Percentiles rank a stretch among this genome's conserved stretches.
Conservation (phyloP, 92 coral and sea anemone species). For the Zoanthus solanderi region DNA sequence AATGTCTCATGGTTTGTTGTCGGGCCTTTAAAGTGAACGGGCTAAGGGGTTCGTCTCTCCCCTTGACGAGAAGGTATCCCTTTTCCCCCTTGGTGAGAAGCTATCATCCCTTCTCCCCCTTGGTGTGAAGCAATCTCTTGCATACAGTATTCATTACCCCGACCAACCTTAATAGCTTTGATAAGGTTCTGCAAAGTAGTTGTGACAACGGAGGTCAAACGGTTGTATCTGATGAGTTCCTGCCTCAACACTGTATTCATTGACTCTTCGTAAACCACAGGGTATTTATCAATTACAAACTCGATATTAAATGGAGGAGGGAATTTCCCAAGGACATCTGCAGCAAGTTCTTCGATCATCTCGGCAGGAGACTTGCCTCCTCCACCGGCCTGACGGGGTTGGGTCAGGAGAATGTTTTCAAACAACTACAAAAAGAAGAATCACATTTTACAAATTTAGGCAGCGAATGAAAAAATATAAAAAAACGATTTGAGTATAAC, state of each 20-base stretch:
- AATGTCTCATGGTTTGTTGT: too few species aligned
- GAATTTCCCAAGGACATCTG: constrained; percentile 93
- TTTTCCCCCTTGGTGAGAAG: too few species aligned
- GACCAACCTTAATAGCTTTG: constrained; percentile 94
- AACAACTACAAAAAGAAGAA: constrained; percentile 66
- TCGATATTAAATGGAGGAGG: constrained; percentile 96
- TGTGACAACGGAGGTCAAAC: constrained; percentile 90
- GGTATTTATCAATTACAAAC: constrained; percentile 93
- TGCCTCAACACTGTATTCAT: constrained; percentile 99
- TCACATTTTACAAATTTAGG: too few species aligned
- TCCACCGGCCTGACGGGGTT: constrained; percentile 98
- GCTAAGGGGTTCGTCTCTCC: too few species aligned
- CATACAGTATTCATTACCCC: not conserved
- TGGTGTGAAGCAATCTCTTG: too few species aligned
- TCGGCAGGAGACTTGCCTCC: constrained; percentile 99
- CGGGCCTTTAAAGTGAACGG: too few species aligned
- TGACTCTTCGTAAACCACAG: constrained; percentile 95
- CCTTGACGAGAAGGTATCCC: too few species aligned
- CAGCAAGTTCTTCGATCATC: constrained; percentile 95
- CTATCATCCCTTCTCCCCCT: too few species aligned
- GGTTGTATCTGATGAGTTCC: constrained; percentile 96
- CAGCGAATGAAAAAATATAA: too few species aligned
- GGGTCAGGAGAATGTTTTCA: constrained; percentile 94
- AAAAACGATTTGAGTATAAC: too few species aligned
- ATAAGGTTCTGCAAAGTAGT: constrained; percentile 84